These are phyloP conservation scores for Drosophila lowei DNA, from an alignment of 1,140 invertebrate species.

Conservation along the genomic window DNA sequence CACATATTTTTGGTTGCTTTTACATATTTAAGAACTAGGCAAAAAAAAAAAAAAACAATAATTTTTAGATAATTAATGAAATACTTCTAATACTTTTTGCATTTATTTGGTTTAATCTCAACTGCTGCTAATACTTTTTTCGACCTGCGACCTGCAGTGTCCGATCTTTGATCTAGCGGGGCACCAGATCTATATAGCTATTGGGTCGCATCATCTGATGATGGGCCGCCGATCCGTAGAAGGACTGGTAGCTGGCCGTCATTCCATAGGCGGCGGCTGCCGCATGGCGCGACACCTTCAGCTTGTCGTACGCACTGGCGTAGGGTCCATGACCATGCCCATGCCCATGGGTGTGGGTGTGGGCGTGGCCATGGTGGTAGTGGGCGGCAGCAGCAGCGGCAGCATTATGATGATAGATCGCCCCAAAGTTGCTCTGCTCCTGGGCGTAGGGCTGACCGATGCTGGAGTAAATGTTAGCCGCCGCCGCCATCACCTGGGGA, in stretches of 20 bases:
- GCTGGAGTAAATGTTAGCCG: slow-evolving; percentile 72
- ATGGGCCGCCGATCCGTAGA: slow-evolving; percentile 72
- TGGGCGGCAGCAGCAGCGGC: slow-evolving; percentile 47
- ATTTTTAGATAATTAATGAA: slow-evolving; percentile 25
- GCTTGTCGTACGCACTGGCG: slow-evolving; percentile 79
- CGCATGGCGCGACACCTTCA: slow-evolving; percentile 73
- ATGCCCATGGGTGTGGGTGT: slow-evolving; percentile 61
- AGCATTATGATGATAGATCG: slow-evolving; percentile 84
- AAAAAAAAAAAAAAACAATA: slow-evolving; percentile 33
- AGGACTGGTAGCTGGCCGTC: slow-evolving; percentile 71
- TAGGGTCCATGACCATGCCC: slow-evolving; percentile 60
- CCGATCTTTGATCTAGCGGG: slow-evolving; percentile 43
- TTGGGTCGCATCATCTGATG: slow-evolving; percentile 82
- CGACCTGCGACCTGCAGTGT: background rate
- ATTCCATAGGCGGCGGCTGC: slow-evolving; percentile 70
- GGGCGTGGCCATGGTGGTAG: slow-evolving; percentile 61
- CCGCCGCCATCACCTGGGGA: slow-evolving; percentile 50
- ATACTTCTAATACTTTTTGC: slow-evolving; percentile 72
- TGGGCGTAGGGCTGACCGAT: slow-evolving; percentile 83
- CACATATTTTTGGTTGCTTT: slow-evolving; percentile 12
- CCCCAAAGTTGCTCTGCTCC: slow-evolving; percentile 84
- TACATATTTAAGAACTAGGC: slow-evolving; percentile 29
- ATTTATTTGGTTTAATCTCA: slow-evolving; percentile 29
- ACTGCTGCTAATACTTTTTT: slow-evolving; percentile 46
- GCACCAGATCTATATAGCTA: slow-evolving; percentile 81